Conservation (phyloP, 2,797 vertebrate genomes). For the Taenioides sp. region DNA sequence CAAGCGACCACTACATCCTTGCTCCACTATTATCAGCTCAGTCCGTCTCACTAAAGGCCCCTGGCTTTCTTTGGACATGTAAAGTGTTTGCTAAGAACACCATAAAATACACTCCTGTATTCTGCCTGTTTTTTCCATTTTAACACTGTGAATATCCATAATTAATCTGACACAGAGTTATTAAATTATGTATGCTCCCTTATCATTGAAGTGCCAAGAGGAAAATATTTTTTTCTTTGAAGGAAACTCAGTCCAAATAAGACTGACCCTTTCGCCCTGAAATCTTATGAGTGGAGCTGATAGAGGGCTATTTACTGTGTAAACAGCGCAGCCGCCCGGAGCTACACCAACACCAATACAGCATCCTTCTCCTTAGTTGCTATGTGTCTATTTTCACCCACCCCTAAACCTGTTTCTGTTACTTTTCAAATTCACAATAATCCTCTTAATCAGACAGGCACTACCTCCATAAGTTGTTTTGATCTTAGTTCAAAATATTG, state of each 20-base stretch:
- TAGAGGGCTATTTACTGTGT: conserved; percentile 67
- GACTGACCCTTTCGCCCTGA: conserved; percentile 59
- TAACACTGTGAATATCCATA: conserved; percentile 73
- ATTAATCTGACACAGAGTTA: conserved; percentile 75
- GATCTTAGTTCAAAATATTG: conserved; percentile 50
- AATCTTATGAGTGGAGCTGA: conserved; percentile 64
- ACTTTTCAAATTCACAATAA: conserved; percentile 62
- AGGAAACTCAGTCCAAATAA: conserved; percentile 58
- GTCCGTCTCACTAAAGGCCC: conserved; percentile 56
- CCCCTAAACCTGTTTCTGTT: conserved; percentile 38
- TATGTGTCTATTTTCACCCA: conserved; percentile 42
- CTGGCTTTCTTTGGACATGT: conserved; percentile 60
- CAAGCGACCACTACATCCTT: conserved; percentile 50
- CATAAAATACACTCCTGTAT: conserved; percentile 73
- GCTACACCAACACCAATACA: conserved; percentile 49
- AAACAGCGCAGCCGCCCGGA: conserved; percentile 60
- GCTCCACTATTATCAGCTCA: conserved; percentile 50
- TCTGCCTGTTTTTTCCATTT: conserved; percentile 58
- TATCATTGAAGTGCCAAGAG: conserved; percentile 64
- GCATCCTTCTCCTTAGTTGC: conserved; percentile 51
- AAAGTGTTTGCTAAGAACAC: conserved; percentile 78
- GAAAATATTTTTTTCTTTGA: conserved; percentile 57
- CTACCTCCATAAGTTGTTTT: conserved; percentile 38
- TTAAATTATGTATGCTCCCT: conserved; percentile 72
- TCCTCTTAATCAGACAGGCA: conserved; percentile 24